These are phyloP conservation scores for Forbesichthys agassizii DNA, from an alignment of 2,113 vertebrate genomes.

Conservation along the genomic window DNA sequence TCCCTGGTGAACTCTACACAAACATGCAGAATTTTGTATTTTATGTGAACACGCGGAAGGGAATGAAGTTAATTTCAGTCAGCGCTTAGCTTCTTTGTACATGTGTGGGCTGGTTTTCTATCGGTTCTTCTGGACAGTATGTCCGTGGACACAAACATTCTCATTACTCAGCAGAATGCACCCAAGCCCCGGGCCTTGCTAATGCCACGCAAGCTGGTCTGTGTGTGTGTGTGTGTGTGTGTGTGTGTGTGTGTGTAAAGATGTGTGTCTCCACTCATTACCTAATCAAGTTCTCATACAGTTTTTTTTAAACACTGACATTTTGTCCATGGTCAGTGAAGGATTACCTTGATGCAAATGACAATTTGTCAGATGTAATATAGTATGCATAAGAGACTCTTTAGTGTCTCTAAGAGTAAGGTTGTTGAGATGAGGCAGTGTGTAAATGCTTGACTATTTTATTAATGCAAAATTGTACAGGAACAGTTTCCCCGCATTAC, in stretches of 20 bases:
- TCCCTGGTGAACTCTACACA: neutral
- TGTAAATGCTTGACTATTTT: too few relatives aligned
- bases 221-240: slow-evolving; percentile 11
- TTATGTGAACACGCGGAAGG: too few relatives aligned
- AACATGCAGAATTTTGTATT: too few relatives aligned
- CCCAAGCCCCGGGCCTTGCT: slow-evolving; percentile 41
- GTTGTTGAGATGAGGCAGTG: too few relatives aligned
- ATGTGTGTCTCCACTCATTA: neutral
- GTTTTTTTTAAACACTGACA: neutral
- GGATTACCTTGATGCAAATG: slow-evolving; percentile 22
- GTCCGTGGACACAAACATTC: slow-evolving; percentile 48
- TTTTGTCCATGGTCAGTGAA: neutral
- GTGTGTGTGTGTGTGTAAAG: slow-evolving; percentile 14
- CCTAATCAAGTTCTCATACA: slow-evolving; percentile 1
- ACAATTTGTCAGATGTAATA: slow-evolving; percentile 13
- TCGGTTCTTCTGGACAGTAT: slow-evolving; percentile 35
- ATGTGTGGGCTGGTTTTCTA: slow-evolving; percentile 39
- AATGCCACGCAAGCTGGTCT: slow-evolving; percentile 14
- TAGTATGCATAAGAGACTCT: slow-evolving; percentile 33
- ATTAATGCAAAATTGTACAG: too few relatives aligned
- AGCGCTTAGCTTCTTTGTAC: neutral
- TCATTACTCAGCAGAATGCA: slow-evolving; percentile 60
- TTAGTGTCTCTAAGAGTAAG: neutral
- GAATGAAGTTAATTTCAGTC: too few relatives aligned
- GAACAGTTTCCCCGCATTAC: too few relatives aligned